phyloP scores from a whole-genome alignment of 35 echinoderm and acorn worm species.

The Apostichopus parvimensis region DNA sequence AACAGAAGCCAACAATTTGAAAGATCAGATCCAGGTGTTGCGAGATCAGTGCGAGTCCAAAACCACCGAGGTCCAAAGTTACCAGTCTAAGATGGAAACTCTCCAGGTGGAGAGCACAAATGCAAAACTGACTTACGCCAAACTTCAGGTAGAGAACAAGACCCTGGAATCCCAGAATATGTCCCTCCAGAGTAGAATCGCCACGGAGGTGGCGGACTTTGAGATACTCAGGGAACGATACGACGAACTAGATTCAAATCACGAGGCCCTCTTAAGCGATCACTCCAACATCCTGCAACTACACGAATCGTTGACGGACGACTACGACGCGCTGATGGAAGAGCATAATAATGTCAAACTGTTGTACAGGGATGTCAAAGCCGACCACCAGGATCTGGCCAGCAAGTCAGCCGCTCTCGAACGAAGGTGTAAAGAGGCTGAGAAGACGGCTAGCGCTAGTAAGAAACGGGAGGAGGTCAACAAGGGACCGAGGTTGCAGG shows the following conservation, averaged over 20 bases:
- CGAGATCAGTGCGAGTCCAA: slow-evolving; percentile 58
- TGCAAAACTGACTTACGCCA: slow-evolving; percentile 73
- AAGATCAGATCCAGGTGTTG: slow-evolving; percentile 78
- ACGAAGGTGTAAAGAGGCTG: slow-evolving; percentile 71
- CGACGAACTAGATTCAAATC: slow-evolving; percentile 78
- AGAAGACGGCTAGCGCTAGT: slow-evolving; percentile 55
- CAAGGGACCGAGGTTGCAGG: slow-evolving; percentile 55
- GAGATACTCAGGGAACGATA: slow-evolving; percentile 78
- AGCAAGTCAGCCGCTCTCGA: slow-evolving; percentile 62
- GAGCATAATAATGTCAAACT: slow-evolving; percentile 85
- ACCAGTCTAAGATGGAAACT: slow-evolving; percentile 66
- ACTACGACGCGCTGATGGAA: slow-evolving; percentile 81
- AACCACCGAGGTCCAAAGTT: slow-evolving; percentile 62
- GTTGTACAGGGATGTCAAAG: slow-evolving; percentile 64
- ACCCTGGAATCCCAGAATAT: slow-evolving; percentile 78
- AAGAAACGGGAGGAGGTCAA: slow-evolving; percentile 44
- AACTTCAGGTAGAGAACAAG: slow-evolving; percentile 92
- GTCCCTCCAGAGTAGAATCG: slow-evolving; percentile 61
- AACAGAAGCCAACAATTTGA: slow-evolving; percentile 86
- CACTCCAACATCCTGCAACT: slow-evolving; percentile 84
- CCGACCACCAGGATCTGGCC: slow-evolving; percentile 67
- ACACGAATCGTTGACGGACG: slow-evolving; percentile 77
- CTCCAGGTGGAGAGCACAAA: slow-evolving; percentile 76
- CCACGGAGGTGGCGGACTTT: slow-evolving; percentile 73
- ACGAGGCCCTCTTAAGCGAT: slow-evolving; percentile 83